Evolutionary conservation across 2,113 vertebrate genomes (phyloP).

Genomic region (Numenius arquata): DNA sequence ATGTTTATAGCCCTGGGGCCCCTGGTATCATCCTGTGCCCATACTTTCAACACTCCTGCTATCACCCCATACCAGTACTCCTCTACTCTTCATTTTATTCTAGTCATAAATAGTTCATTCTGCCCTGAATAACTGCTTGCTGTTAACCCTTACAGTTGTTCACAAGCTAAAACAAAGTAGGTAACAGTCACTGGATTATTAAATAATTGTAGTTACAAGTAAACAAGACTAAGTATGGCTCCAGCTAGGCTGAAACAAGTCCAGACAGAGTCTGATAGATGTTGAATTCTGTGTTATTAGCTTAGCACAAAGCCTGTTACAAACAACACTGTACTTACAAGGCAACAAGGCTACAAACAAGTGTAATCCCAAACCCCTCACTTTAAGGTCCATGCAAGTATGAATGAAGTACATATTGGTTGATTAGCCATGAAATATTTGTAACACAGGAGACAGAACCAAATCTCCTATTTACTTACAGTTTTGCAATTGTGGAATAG

Average conservation of each 20-base stretch:
- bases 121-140: neutral
- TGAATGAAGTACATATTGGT: neutral
- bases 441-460: neutral
- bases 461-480: neutral
- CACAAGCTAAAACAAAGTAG: neutral
- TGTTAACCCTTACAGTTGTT: neutral
- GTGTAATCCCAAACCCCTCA: accelerated
- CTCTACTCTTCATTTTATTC: neutral
- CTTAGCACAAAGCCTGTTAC: neutral
- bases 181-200: neutral
- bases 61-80: neutral
- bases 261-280: neutral
- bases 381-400: neutral
- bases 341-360: neutral
- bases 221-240: neutral
- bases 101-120: neutral
- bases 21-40: neutral
- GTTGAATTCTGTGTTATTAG: neutral
- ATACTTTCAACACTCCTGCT: neutral
- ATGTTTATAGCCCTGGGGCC: neutral
- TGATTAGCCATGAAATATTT: neutral
- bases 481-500: neutral
- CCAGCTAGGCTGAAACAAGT: neutral
- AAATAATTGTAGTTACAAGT: neutral
- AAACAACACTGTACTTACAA: neutral